phyloP scores from a whole-genome alignment of 2,888 invertebrate species.

The Idaea aversata region DNA sequence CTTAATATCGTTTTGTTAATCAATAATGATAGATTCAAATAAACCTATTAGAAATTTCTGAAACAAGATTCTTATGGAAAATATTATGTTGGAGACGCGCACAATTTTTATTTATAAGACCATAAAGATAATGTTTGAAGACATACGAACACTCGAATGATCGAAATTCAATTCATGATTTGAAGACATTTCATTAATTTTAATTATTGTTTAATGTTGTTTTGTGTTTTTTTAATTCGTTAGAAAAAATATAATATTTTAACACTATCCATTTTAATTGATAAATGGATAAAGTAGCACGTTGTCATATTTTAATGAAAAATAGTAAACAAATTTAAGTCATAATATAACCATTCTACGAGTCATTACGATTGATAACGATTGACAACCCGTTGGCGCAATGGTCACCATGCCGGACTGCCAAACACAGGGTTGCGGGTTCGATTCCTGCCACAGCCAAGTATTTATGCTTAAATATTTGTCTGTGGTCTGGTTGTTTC shows the following conservation, averaged over 20 bases:
- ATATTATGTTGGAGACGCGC: not conserved
- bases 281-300: too few relatives aligned
- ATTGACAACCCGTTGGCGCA: too few relatives aligned
- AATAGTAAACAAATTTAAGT: too few relatives aligned
- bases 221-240: constrained; percentile 31
- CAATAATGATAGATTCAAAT: too few relatives aligned
- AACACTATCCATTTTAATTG: too few relatives aligned
- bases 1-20: too few relatives aligned
- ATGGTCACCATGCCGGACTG: too few relatives aligned
- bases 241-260: not conserved
- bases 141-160: constrained; percentile 39
- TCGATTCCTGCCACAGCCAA: too few relatives aligned
- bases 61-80: constrained; percentile 6
- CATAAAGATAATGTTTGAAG: constrained; percentile 32
- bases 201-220: constrained; percentile 49
- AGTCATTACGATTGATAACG: not conserved
- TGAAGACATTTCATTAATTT: constrained; percentile 52
- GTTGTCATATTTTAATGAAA: too few relatives aligned
- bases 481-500: too few relatives aligned
- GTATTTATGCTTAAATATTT: too few relatives aligned
- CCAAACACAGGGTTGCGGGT: too few relatives aligned
- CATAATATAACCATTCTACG: not conserved
- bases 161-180: constrained; percentile 44
- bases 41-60: constrained; percentile 2
- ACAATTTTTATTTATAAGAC: not conserved